Evolutionary conservation across 2,113 vertebrate genomes (phyloP), one percentile per base, ranked within the genome.

Genomic region (Willisornis vidua): DNA sequence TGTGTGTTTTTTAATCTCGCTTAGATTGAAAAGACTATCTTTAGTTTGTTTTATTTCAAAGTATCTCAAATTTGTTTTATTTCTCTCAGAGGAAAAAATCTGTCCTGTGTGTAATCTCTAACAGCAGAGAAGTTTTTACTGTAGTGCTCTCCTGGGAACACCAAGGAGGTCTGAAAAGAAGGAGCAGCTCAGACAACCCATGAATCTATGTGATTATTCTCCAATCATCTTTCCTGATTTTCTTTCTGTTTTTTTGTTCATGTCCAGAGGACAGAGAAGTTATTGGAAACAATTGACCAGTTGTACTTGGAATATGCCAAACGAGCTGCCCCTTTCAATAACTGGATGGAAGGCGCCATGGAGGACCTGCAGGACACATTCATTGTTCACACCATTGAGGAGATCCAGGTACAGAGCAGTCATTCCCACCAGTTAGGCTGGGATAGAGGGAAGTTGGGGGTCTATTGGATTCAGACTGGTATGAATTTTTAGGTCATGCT

Each of bases 281-380:
- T 99, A 66, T 97, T 99, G 49, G 99, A 99, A 97, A 99, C 99
- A 59, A 99, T 99, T 55, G 99, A 99, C 97, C 99, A 99, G 84
- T 97, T 99, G 85, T 99, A 99, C 96, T 96, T 99, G 84, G 99
- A 99, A 96, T 99, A 99, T 54, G 99, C 99, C 97, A 99, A 99
- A 97, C 98, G 99, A 97, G 99, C 99, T 2, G 99, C 99, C 6
- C 99, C 99, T 45, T 99, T 99, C 98, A 99, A 99, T 98, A 99
- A 99, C 97, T 99, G 99, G 99, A 99, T 99, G 99, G 99, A 99
- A 95, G 99, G 99, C 23, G 99, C 99, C 72, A 99, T 99, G 99
- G 99, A 99, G 87, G 99, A 99, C 92, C 98, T 99, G 94, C 99
- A 99, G 98, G 99, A 99, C 93, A 99, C 99, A 1, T 99, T 99